A percentile compares a stretch with the other conserved stretches of the same genome.
Evolutionary conservation across 2,113 vertebrate genomes (phyloP).

Genomic region (Callopanchax toddi): DNA sequence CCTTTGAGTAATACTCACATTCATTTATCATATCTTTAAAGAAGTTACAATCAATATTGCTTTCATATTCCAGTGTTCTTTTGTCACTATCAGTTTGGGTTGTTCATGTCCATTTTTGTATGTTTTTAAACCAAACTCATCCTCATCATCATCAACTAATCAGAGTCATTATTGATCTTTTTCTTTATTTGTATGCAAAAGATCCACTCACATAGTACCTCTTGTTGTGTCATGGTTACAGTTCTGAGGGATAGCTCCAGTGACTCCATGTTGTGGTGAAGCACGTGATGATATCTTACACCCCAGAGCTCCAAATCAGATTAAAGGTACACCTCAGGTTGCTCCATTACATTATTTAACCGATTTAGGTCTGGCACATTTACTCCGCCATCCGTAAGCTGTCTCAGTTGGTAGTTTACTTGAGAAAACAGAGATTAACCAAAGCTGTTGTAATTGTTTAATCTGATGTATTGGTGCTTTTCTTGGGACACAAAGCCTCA

Average conservation of each 20-base stretch:
- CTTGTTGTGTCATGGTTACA: too few species aligned
- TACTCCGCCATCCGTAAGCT: constrained; percentile 58
- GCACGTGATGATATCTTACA: not conserved
- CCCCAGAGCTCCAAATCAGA: constrained; percentile 43
- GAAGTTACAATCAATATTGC: too few species aligned
- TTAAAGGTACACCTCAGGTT: constrained; percentile 55
- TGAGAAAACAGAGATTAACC: constrained; percentile 57
- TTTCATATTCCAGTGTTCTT: too few species aligned
- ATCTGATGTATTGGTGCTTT: constrained; percentile 34
- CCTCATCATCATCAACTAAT: too few species aligned
- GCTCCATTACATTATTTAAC: constrained; percentile 17
- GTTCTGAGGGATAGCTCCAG: not conserved
- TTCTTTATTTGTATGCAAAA: too few species aligned
- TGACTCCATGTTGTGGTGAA: not conserved
- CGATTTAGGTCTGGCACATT: constrained; percentile 48
- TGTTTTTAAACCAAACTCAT: too few species aligned
- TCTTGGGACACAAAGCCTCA: not conserved
- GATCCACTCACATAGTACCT: too few species aligned
- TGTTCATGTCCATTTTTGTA: too few species aligned
- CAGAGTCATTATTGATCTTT: too few species aligned
- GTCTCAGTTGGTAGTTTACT: constrained; percentile 61
- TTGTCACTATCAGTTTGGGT: too few species aligned
- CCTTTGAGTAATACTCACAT: too few species aligned
- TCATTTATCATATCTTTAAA: too few species aligned
- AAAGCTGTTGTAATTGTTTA: constrained; percentile 49